phyloP scores from a whole-genome alignment of 2,113 vertebrate species.

The Pelodiscus sinensis region DNA sequence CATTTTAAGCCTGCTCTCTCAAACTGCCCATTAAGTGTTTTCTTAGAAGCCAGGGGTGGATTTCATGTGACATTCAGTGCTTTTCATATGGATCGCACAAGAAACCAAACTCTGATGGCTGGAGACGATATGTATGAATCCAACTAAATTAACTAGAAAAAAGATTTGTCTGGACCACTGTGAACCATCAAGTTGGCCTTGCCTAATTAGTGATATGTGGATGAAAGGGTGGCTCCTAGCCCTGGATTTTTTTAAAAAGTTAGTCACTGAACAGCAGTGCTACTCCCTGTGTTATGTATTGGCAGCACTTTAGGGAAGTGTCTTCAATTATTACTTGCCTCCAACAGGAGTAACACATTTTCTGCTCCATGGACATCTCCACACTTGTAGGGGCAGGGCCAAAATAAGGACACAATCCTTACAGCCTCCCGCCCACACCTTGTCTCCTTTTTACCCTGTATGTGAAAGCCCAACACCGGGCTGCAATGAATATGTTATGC shows the following conservation, averaged over 20 bases:
- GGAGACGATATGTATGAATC: not conserved
- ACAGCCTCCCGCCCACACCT: not conserved
- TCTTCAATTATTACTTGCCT: not conserved
- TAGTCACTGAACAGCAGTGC: not conserved
- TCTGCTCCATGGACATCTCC: not conserved
- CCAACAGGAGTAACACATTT: not conserved
- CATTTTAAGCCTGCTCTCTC: conserved; percentile 61
- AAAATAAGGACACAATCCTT: not conserved
- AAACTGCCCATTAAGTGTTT: conserved; percentile 46
- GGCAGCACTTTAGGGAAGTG: not conserved
- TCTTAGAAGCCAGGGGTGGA: conserved; percentile 39
- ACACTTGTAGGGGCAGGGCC: not conserved
- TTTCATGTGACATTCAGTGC: not conserved
- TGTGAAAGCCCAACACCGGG: not conserved
- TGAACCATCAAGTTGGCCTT: not conserved
- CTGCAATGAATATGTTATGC: rapidly evolving
- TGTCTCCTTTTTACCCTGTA: not conserved
- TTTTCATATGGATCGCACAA: not conserved
- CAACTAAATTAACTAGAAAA: not conserved
- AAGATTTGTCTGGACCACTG: not conserved
- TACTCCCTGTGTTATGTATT: not conserved
- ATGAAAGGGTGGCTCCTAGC: not conserved
- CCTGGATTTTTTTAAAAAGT: not conserved
- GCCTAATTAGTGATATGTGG: not conserved
- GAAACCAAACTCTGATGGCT: not conserved